phyloP scores from a whole-genome alignment of 2,888 invertebrate genomes.

The Pristionchus exspectatus region DNA sequence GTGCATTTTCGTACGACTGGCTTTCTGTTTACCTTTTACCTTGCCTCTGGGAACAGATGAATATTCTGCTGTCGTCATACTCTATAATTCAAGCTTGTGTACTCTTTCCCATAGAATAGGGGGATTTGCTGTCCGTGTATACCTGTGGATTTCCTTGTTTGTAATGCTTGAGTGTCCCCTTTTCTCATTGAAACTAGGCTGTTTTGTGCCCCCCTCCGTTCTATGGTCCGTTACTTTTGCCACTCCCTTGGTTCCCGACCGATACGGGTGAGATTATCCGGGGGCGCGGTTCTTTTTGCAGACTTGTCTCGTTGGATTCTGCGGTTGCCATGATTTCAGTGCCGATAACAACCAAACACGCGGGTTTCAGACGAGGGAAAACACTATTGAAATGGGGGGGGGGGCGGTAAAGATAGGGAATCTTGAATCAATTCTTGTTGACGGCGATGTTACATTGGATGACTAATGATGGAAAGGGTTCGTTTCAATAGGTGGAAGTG shows the following conservation, averaged over 20 bases:
- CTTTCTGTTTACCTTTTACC: no score
- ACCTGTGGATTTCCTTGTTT: background rate
- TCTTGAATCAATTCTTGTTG: background rate
- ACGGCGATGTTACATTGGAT: background rate
- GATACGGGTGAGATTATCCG: slow-evolving; percentile 1
- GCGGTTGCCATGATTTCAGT: background rate
- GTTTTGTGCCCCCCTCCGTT: background rate
- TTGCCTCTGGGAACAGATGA: no score
- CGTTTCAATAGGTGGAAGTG: background rate
- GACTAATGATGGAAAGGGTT: background rate
- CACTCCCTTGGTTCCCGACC: background rate
- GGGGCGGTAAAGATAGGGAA: background rate
- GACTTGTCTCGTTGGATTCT: background rate
- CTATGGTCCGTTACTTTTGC: background rate
- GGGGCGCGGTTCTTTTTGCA: background rate
- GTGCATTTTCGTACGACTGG: no score
- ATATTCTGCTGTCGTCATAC: no score
- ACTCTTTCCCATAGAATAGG: background rate
- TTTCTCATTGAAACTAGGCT: no score
- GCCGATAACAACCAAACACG: background rate
- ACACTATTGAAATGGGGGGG: background rate
- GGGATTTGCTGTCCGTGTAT: background rate
- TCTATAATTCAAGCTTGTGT: background rate
- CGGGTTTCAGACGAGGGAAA: background rate
- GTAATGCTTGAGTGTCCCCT: background rate